These are phyloP conservation scores for Mactromeris polynyma DNA, from an alignment of 2,888 invertebrate genomes.

Conservation along the genomic window DNA sequence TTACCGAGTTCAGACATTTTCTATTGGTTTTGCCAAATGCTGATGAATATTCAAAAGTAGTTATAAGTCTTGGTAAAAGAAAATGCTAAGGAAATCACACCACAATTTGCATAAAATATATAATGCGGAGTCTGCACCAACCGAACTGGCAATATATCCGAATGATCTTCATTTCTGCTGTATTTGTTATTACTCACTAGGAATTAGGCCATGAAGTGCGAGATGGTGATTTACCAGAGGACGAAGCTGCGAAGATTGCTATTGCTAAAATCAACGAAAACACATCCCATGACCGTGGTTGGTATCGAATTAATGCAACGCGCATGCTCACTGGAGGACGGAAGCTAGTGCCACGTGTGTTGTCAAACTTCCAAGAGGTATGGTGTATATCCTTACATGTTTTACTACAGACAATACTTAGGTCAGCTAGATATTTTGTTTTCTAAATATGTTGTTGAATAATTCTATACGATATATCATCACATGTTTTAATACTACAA, in stretches of 20 bases:
- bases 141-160: too few relatives aligned
- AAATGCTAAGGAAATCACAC: too few relatives aligned
- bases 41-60: too few relatives aligned
- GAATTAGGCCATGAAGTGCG: conserved; percentile 88
- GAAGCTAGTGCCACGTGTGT: conserved; percentile 88
- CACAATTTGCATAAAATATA: too few relatives aligned
- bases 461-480: not conserved
- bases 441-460: too few relatives aligned
- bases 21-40: too few relatives aligned
- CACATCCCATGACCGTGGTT: conserved; percentile 89
- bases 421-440: not conserved
- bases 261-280: conserved; percentile 88
- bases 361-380: conserved; percentile 88
- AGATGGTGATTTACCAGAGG: conserved; percentile 88
- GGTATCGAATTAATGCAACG: conserved; percentile 90
- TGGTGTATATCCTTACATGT: not conserved
- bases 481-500: not conserved
- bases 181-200: conserved; percentile 76
- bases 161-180: not conserved
- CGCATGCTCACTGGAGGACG: conserved; percentile 88
- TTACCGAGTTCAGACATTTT: too few relatives aligned
- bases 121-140: too few relatives aligned
- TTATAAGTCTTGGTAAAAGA: too few relatives aligned
- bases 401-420: not conserved
- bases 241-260: conserved; percentile 89